A percentile compares a stretch with the other conserved stretches of the same genome.
These are phyloP conservation scores for Poeciliopsis turneri DNA, from an alignment of 2,797 vertebrate genomes.

Conservation along the genomic window DNA sequence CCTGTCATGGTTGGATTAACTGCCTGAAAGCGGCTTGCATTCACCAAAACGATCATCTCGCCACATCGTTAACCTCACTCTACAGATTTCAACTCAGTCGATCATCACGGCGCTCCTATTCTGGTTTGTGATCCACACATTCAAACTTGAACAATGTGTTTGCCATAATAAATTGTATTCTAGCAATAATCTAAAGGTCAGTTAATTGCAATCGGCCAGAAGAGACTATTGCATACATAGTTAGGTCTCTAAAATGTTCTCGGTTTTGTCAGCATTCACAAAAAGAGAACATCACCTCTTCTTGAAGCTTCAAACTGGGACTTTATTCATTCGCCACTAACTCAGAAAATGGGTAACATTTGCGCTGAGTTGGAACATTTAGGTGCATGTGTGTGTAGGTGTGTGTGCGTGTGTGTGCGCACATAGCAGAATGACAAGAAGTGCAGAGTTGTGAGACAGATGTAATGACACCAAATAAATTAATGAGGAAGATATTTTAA, in stretches of 20 bases:
- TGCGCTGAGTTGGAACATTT: not conserved
- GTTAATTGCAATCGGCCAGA: not conserved
- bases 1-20: not conserved
- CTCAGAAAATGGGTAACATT: not conserved
- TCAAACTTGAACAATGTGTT: not conserved
- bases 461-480: not conserved
- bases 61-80: not conserved
- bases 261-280: not conserved
- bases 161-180: not conserved
- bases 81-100: not conserved
- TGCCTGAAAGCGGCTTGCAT: not conserved
- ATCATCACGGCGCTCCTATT: not conserved
- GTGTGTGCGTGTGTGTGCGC: not conserved
- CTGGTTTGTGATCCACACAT: not conserved
- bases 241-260: not conserved
- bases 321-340: not conserved
- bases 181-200: not conserved
- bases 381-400: too few species aligned
- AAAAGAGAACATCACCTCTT: not conserved
- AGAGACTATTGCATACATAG: not conserved
- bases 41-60: not conserved
- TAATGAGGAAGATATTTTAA: not conserved
- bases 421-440: not conserved
- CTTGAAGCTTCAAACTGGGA: not conserved
- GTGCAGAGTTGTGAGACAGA: not conserved